Base-by-base conservation (phyloP, 2,797 vertebrate genomes). In the Novumbra hubbsi region DNA sequence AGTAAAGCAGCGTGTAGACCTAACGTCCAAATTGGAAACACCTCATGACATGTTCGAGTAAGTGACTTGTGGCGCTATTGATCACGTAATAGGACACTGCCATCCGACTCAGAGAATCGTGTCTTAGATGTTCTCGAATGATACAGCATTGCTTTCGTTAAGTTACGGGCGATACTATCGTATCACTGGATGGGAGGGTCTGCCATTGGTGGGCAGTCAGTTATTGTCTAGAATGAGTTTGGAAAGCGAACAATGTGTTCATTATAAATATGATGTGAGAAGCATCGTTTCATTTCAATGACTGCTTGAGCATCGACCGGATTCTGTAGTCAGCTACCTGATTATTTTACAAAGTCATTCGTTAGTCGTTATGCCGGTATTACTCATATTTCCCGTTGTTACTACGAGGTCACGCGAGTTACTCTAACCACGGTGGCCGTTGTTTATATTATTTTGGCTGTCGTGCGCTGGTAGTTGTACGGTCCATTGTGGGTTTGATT, bases 21-120 rank as follows among this genome's bases (percentile, higher is more conserved):
- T 82, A 79, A 15, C 55, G 71, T 63, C 69, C 71, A 86, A 82
- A 87, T 68, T 73, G 38, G 41, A 73, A 84, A 85, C 80, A 75
- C 84, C 88, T 83, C 86, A 90, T 91, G 91, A 86, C 85, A 94
- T 94, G 93, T 94, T 94, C 80, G 93, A 94, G 93, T 94, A 88
- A 94, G 93, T 94, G 87, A 28, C 45, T n/a, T 57, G 70, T 19
- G 9, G 14, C 34, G 9, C 16, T 11, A 34, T 34, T 52, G 12
- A 50, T 52, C 6, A 69, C 27, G 15, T 68, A 38, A 45, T 66
- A 64, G 65, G 72, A 5, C 55, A 21, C 50, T 55, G 50, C 19
- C 19, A 5, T 55, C 34, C 4, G 41, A 11, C 4, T 45, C 9
- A 45, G 41, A 45, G 41, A 12, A 45, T 14, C 12, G 41, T 45